Conservation (phyloP, 1,140 invertebrate species). For the Dufourea novaeangliae region DNA sequence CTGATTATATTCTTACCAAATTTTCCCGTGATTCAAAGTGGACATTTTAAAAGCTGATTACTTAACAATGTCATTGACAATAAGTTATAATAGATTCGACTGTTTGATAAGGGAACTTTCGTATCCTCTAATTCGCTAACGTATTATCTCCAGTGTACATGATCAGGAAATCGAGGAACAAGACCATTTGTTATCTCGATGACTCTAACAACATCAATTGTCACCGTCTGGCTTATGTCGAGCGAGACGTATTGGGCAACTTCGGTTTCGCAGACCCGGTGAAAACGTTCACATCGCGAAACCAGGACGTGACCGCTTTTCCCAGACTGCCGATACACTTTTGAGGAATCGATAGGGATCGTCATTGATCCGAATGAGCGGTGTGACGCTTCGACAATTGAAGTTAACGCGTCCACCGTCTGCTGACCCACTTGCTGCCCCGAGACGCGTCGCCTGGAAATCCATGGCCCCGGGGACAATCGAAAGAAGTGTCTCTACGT, state of each 20-base stretch:
- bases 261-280: no score
- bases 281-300: neutral
- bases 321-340: slow-evolving; percentile 13
- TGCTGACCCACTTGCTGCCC: slow-evolving; percentile 14
- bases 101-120: no score
- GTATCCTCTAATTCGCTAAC: no score
- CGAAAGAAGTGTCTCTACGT: neutral
- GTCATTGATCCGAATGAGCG: slow-evolving; percentile 31
- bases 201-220: no score
- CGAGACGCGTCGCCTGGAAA: neutral
- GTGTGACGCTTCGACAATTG: slow-evolving; percentile 19
- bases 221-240: neutral
- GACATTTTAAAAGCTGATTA: no score
- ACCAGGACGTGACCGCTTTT: neutral
- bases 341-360: slow-evolving; percentile 13
- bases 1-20: no score
- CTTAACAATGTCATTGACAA: no score
- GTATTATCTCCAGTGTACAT: no score
- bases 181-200: no score
- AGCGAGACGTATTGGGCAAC: neutral
- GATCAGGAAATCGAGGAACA: no score
- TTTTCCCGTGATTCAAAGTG: no score
- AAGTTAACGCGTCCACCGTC: slow-evolving; percentile 10
- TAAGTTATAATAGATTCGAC: no score
- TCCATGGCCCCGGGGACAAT: neutral